Base-by-base conservation (phyloP, 2,797 vertebrate species). In the Callimico goeldii region DNA sequence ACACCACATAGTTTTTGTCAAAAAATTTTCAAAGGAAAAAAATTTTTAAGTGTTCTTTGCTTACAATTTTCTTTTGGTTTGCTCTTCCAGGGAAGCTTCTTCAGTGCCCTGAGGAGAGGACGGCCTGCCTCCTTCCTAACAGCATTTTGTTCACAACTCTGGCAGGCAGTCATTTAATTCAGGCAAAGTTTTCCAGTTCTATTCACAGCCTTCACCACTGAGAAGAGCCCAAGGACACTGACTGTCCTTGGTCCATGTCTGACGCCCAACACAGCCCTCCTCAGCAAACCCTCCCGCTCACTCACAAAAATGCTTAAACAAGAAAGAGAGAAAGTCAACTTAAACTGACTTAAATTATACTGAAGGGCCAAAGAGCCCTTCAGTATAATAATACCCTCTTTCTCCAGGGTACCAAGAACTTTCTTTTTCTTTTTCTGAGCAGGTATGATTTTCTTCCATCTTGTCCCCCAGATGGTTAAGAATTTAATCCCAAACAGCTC, bases 401-500 rank as follows among this genome's bases (percentile, higher is more conserved):
- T 94, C 48, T 79, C 92, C 17, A 36, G 41, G 61, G 57, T 82
- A 72, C 26, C 24, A 39, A 77, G 79, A 93, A 86, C 33, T 11
- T 64, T 73, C 33, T 15, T 75, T 75, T 86, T 52, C 9, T 55
- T 0, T 83, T 93, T 96, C 67, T 24, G 55, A 82, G 89, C 89
- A 83, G 20, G 43, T 61, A 77, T 4, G 4, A 36, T 93, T 93
- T 82, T 82, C 36, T 87, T 39, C 50, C 33, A 28, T 28, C 22
- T 46, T 91, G 58, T 64, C 33, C 83, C 46, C 76, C 13, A 13
- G 46, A 92, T 77, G 30, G 36, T 94, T 93, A 86, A 84, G 20
- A 93, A 57, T 82, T 82, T 76, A 93, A 97, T 88, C 67, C 75
- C 72, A 52, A 52, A 9, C 28, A 95, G 79, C 43, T 91, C 61